Evolutionary conservation across 1,140 invertebrate genomes (phyloP), one percentile per base, ranked within the genome.

Genomic region (Caerostris darwini): DNA sequence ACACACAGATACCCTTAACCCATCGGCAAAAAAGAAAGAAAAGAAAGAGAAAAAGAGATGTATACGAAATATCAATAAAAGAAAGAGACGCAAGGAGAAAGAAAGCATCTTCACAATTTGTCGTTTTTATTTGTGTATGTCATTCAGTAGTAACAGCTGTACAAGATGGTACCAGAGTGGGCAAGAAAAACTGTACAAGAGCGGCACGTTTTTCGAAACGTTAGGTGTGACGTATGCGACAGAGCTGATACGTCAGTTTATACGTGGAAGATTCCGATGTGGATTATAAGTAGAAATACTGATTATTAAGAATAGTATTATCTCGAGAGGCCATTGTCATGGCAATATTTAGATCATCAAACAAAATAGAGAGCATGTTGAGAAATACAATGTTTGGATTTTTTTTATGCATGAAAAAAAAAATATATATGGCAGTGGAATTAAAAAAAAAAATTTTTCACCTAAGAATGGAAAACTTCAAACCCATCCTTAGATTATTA

Each of bases 101-200:
- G 71, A 77, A 77, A 12, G 8, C 71, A 67, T 67, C 61, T 67
- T 6, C 5, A 67, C 61, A 14, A 50, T 12, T 77, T 50, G 50
- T 53, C 71, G 71, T 34, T 77, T 77, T 77, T 77, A 67, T 67
- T 14, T 77, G 71, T 77, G 71, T 77, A 34, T 77, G 71, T 50
- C 71, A 77, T 77, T 34, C 8, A 12, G 71, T 77, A 77, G 71
- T 50, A 77, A 77, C 71, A 77, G 71, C 71, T 77, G 71, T 50
- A 77, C 50, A 5, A 77, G 71, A 77, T 50, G 50, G 71, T 50
- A 77, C 50, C 34, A 34, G 34, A 50, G 71, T 77, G 71, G 71
- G 71, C 71, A 77, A 77, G 71, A 10, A 77, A 50, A 77, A 77
- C 14, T 34, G 2, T 34, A 34, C 34, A 50, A 12, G 8, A 77